phyloP scores from a whole-genome alignment of 2,797 vertebrate species.

The Etheostoma nigrum region DNA sequence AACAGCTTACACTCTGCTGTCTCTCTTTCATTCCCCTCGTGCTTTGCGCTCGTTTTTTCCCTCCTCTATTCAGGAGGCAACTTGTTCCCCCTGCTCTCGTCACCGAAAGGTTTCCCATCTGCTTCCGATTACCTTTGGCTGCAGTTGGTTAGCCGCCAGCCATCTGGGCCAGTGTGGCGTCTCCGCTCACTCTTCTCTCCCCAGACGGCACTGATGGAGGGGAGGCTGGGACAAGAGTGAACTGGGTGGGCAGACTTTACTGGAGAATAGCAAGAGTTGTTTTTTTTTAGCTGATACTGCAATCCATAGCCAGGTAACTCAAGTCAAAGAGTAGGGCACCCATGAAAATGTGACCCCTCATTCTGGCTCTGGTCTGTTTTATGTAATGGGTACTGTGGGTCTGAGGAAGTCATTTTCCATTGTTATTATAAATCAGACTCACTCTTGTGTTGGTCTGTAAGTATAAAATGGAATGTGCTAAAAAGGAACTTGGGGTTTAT shows the following conservation, averaged over 20 bases:
- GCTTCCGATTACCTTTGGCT: conserved; percentile 93
- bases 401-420: conserved; percentile 65
- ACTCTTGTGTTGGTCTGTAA: conserved; percentile 42
- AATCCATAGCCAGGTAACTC: conserved; percentile 65
- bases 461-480: conserved; percentile 25
- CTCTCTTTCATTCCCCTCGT: conserved; percentile 59
- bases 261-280: conserved; percentile 45
- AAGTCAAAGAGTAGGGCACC: conserved; percentile 63
- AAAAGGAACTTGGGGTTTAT: conserved; percentile 34
- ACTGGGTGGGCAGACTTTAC: conserved; percentile 72
- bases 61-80: conserved; percentile 79
- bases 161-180: conserved; percentile 84
- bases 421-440: conserved; percentile 56
- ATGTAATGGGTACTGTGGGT: conserved; percentile 54
- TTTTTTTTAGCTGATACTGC: conserved; percentile 72
- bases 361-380: conserved; percentile 54
- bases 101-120: conserved; percentile 90
- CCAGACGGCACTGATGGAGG: conserved; percentile 72
- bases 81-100: conserved; percentile 86
- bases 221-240: conserved; percentile 46
- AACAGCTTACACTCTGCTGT: conserved; percentile 63
- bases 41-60: conserved; percentile 53
- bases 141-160: conserved; percentile 86
- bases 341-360: conserved; percentile 59
- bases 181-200: conserved; percentile 73